Percentiles rank a stretch among this genome's conserved stretches.
Conservation (phyloP, 2,113 vertebrate species). For the Ictidomys tridecemlineatus region DNA sequence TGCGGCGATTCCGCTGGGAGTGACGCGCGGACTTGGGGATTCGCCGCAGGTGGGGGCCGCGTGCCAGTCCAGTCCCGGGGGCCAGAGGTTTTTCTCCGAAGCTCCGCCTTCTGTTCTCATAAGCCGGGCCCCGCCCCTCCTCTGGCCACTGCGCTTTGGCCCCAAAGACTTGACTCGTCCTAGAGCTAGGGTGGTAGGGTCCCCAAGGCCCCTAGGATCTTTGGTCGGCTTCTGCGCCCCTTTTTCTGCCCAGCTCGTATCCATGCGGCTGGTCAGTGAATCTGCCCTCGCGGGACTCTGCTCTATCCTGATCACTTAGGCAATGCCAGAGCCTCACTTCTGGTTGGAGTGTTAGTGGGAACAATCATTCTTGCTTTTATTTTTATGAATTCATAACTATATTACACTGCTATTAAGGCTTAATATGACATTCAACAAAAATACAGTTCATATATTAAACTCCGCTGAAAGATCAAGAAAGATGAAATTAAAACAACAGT, state of each 20-base stretch:
- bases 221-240: neutral
- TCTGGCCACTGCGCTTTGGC: neutral
- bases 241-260: neutral
- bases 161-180: neutral
- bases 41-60: constrained; percentile 65
- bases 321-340: neutral
- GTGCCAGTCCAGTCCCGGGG: neutral
- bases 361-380: neutral
- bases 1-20: constrained; percentile 54
- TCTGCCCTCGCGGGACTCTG: neutral
- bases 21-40: constrained; percentile 42
- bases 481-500: no score
- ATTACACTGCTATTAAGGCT: no score
- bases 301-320: neutral
- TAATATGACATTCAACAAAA: no score
- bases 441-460: no score
- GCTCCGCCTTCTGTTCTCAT: neutral
- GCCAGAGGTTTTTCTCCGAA: neutral
- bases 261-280: neutral
- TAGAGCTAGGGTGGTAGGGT: neutral
- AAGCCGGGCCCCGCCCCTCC: neutral
- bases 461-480: no score
- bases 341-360: neutral
- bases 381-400: no score
- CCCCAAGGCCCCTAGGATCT: neutral